Conservation (phyloP, 2,797 vertebrate species). For the Crocidura indochinensis region DNA sequence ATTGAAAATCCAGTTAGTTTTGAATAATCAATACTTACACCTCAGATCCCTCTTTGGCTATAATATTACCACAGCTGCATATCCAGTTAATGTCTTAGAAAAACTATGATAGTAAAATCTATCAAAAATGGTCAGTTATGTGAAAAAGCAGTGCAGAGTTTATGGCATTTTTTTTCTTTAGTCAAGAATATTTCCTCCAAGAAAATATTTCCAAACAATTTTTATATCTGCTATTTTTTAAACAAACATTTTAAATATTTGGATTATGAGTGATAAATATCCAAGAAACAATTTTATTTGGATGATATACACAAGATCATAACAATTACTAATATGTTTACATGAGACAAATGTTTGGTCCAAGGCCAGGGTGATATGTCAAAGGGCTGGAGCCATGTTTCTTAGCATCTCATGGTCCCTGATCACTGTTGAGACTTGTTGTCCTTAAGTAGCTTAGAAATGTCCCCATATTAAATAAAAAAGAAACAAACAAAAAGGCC, state of each 20-base stretch:
- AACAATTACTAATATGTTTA: slow-evolving; percentile 28
- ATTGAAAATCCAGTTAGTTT: too few species aligned
- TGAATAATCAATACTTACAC: too few species aligned
- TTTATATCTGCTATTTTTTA: background rate
- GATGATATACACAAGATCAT: background rate
- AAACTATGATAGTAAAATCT: background rate
- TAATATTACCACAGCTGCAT: background rate
- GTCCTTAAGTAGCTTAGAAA: too few species aligned
- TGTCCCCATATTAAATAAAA: too few species aligned
- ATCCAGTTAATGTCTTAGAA: background rate
- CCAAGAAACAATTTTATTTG: background rate
- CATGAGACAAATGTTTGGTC: background rate
- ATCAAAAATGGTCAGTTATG: background rate
- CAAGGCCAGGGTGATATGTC: too few species aligned
- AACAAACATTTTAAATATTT: background rate
- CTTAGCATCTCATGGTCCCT: too few species aligned
- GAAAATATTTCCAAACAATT: background rate
- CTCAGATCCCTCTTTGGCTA: too few species aligned
- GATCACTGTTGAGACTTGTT: too few species aligned
- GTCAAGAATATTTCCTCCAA: slow-evolving; percentile 23
- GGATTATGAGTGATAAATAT: background rate
- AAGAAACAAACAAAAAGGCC: too few species aligned
- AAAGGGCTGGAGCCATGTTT: too few species aligned
- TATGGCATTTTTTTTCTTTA: background rate
- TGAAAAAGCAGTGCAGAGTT: background rate